Evolutionary conservation across 2,113 vertebrate genomes (phyloP), one percentile per base, ranked within the genome.

Genomic region (Rhodinocichla rosea): DNA sequence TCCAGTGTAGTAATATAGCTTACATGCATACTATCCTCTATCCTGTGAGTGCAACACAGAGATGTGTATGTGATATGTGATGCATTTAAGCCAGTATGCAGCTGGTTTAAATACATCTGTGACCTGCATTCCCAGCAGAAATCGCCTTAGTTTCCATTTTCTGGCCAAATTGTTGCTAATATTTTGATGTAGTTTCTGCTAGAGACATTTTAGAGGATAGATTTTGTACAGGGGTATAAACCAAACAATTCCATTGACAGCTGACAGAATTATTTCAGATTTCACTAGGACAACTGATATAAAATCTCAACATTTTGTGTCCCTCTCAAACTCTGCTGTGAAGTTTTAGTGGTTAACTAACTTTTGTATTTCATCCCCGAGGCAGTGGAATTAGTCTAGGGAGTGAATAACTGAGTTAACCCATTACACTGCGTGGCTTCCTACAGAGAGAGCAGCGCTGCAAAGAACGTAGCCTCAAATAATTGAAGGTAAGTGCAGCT

Each of bases 31-130:
- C 33, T 68, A 4, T 50, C 32, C 49, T 78, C 81, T 85, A 42
- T 87, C 24, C 86, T 89, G 28, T 30, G 28, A 91, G 24, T 40
- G 22, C 80, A 93, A 52, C 56, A 15, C 76, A n/a, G 56, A 52
- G 35, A 50, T 35, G 78, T 10, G 4, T 21, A 70, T 28, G 13
- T 40, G 89, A 23, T 27, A 81, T 21, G 16, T 37, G 77, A 92
- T 63, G 64, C 42, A 74, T 30, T 86, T 50, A 60, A 89, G 67
- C 40, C 81, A 91, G n/a, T 30, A 24, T 65, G 37, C 86, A 95
- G 83, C 83, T 94, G 80, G 56, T 78, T 92, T 78, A 91, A 86
- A 87, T 75, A 91, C 28, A 75, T 84, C 86, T 86, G 39, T 74
- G 68, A 89, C 79, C 69, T 84, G 62, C 57, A 75, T 60, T 95